Conservation (phyloP, 2,113 vertebrate species). For the Lepidothrix coronata region DNA sequence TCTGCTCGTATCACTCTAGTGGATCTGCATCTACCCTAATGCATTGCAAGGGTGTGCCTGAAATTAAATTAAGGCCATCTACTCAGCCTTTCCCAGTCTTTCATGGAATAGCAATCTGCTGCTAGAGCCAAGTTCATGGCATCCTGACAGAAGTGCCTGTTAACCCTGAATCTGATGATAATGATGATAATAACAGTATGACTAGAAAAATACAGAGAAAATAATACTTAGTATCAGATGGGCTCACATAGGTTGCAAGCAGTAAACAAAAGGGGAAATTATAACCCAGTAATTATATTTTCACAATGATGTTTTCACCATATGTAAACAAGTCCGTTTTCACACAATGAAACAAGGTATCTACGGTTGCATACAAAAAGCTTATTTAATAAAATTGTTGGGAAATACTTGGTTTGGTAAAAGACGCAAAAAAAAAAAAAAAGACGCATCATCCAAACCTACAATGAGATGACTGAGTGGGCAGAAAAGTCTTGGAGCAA, state of each 20-base stretch:
- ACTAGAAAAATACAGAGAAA: constrained; percentile 19
- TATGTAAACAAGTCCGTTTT: not conserved
- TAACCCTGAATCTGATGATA: not conserved
- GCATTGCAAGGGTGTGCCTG: constrained; percentile 1
- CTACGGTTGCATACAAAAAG: not conserved
- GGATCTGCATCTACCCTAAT: constrained; percentile 2
- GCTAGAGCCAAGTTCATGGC: not conserved
- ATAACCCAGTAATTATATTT: not conserved
- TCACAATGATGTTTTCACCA: not conserved
- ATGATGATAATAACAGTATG: not conserved
- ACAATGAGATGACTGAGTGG: not conserved
- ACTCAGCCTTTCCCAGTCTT: constrained; percentile 40
- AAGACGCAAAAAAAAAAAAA: not conserved
- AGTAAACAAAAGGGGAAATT: constrained; percentile 31
- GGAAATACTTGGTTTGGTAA: not conserved
- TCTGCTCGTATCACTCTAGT: not conserved
- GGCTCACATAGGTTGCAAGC: not conserved
- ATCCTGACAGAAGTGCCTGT: not conserved
- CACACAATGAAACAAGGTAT: not conserved
- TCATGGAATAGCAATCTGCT: not conserved
- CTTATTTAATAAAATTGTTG: not conserved
- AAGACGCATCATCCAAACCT: not conserved
- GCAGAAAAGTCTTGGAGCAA: not conserved
- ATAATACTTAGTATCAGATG: constrained; percentile 5
- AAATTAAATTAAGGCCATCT: constrained; percentile 33